Evolutionary conservation across 2,797 vertebrate species (phyloP).

Genomic region (Lutjanus campechanus): DNA sequence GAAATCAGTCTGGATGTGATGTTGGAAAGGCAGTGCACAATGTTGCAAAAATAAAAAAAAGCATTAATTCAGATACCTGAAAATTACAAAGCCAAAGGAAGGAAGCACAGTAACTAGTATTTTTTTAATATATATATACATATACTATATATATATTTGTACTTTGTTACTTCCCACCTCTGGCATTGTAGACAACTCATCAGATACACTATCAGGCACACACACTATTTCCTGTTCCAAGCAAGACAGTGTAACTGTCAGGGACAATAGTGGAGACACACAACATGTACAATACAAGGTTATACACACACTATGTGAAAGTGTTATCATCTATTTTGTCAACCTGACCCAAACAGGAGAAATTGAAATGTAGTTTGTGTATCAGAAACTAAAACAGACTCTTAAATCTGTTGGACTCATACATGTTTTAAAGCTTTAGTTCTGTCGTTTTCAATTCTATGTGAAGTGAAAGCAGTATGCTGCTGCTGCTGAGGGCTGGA

Average conservation of each 20-base stretch:
- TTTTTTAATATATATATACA: too few species aligned
- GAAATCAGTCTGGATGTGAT: too few species aligned
- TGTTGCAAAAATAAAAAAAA: too few species aligned
- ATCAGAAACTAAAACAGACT: neutral
- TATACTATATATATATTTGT: too few species aligned
- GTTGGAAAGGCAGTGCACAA: too few species aligned
- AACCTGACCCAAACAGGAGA: conserved; percentile 2
- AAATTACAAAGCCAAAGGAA: too few species aligned
- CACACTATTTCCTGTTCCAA: conserved; percentile 58
- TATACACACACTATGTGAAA: neutral
- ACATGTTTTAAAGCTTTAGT: conserved; percentile 45
- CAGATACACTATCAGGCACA: conserved; percentile 57
- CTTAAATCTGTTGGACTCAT: conserved; percentile 33
- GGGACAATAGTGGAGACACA: conserved; percentile 16
- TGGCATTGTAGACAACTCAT: conserved; percentile 18
- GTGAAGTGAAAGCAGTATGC: conserved; percentile 29
- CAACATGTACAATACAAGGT: conserved; percentile 16
- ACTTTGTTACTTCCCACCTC: too few species aligned
- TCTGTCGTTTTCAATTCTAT: conserved; percentile 33
- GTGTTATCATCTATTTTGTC: neutral
- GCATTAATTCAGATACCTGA: too few species aligned
- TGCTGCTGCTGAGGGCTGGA: conserved; percentile 34
- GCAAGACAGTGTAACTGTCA: conserved; percentile 44
- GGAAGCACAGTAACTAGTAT: too few species aligned
- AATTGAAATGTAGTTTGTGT: neutral